These are phyloP conservation scores for Amphiura filiformis DNA, from an alignment of 35 echinoderm and acorn worm genomes.

Conservation along the genomic window DNA sequence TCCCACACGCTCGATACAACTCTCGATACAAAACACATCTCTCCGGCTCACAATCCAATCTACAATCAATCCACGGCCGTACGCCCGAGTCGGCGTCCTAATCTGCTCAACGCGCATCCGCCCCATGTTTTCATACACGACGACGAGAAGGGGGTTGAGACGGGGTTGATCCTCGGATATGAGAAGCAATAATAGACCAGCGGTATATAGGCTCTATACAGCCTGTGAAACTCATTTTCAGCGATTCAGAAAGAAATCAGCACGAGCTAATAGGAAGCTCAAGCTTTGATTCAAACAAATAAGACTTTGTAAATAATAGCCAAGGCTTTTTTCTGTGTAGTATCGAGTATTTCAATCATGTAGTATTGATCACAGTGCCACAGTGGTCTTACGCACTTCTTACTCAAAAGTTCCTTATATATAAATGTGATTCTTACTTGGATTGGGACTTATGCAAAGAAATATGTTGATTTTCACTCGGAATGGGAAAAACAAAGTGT, in stretches of 20 bases:
- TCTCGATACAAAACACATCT: slow-evolving; percentile 11
- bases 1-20: slow-evolving; percentile 5
- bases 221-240: neutral
- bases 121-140: neutral
- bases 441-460: no score
- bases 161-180: neutral
- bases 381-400: neutral
- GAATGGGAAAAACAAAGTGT: no score
- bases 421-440: neutral
- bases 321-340: neutral
- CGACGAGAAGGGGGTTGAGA: neutral
- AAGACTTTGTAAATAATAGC: neutral
- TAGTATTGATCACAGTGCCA: neutral
- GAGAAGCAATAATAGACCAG: slow-evolving; percentile 4
- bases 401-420: neutral
- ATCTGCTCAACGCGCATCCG: neutral
- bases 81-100: slow-evolving; percentile 1
- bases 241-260: neutral
- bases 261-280: neutral
- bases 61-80: slow-evolving; percentile 6
- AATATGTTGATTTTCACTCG: no score
- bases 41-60: slow-evolving; percentile 2
- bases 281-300: neutral
- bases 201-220: neutral
- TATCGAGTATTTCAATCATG: neutral